Base-by-base conservation (phyloP, 2,113 vertebrate species). In the Echinops telfairi region DNA sequence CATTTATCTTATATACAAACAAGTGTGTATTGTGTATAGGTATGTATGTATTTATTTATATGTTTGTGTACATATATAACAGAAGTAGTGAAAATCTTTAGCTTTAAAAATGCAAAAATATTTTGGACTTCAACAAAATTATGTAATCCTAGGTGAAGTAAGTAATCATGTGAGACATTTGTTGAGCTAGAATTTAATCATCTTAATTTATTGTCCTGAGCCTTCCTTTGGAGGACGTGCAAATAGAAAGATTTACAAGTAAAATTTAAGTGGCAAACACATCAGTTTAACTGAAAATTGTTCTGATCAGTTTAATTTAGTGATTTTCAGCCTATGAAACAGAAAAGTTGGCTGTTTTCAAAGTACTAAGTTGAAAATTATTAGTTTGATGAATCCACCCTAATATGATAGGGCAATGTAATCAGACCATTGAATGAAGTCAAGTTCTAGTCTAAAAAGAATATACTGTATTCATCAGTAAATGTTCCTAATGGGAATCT, bases 401-500 rank as follows among this genome's bases (percentile, higher is more conserved):
- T 20, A 20, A 70, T 43, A 85, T 29, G 43, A 83, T 40, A 83
- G 70, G 76, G 73, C 87, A 93, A 70, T 80, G 38, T 57, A 68
- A 93, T 87, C 90, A 82, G 47, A 91, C 66, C 6, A 3, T 81
- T 62, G 89, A 94, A 94, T 93, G 77, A 90, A 96, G 84, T 80
- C 58, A 31, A 84, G 73, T 53, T 94, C 23, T 31, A 77, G 40
- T 86, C 80, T 75, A 76, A 86, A 95, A 97, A 89, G 86, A 95
- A 95, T 86, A 94, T 85, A 76, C 62, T 90, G 38, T 83, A 57
- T 78, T 89, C 73, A 33, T 93, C 57, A 75, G 68, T 75, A 73
- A 94, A 93, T 57, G 64, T 87, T 90, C 83, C 79, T 93, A 85
- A 92, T 95, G 80, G 77, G 78, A 94, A 95, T 94, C 83, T 93